Conservation (phyloP, 1,140 invertebrate species). For the Bombyx mori region DNA sequence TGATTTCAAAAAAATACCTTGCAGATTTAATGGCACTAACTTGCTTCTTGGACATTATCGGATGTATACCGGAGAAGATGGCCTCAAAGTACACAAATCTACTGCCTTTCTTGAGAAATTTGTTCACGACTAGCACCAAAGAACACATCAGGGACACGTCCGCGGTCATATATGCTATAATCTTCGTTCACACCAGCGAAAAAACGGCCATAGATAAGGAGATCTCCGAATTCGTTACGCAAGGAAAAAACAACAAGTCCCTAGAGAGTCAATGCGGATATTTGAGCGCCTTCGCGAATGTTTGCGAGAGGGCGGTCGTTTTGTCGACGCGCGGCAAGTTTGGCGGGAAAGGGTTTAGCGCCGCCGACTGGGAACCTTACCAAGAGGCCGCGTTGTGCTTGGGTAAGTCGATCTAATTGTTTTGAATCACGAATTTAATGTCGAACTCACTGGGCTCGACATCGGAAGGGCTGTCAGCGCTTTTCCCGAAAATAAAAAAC, state of each 20-base stretch:
- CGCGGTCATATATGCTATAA: slow-evolving; percentile 78
- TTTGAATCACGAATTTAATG: too few species aligned
- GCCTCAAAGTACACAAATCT: slow-evolving; percentile 72
- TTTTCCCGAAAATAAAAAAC: too few species aligned
- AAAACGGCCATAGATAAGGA: slow-evolving; percentile 72
- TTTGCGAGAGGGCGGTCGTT: slow-evolving; percentile 77
- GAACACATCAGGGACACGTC: slow-evolving; percentile 82
- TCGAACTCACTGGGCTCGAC: background rate
- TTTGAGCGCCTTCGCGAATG: slow-evolving; percentile 76
- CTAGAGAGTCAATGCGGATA: slow-evolving; percentile 83
- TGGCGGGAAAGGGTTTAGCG: slow-evolving; percentile 53
- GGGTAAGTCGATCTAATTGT: slow-evolving; percentile 54
- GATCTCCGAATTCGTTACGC: slow-evolving; percentile 69
- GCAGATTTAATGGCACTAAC: slow-evolving; percentile 76
- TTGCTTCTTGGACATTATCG: slow-evolving; percentile 82
- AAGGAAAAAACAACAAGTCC: slow-evolving; percentile 70
- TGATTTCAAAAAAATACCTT: slow-evolving; percentile 7
- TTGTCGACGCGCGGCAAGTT: slow-evolving; percentile 59
- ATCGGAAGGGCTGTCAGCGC: too few species aligned
- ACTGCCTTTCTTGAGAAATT: slow-evolving; percentile 75
- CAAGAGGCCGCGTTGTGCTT: slow-evolving; percentile 70
- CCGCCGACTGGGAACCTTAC: slow-evolving; percentile 71
- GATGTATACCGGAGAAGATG: slow-evolving; percentile 76
- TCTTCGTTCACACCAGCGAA: slow-evolving; percentile 70
- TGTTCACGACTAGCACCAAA: slow-evolving; percentile 77